phyloP scores from a whole-genome alignment of 2,888 invertebrate species.

The Nineta flava region DNA sequence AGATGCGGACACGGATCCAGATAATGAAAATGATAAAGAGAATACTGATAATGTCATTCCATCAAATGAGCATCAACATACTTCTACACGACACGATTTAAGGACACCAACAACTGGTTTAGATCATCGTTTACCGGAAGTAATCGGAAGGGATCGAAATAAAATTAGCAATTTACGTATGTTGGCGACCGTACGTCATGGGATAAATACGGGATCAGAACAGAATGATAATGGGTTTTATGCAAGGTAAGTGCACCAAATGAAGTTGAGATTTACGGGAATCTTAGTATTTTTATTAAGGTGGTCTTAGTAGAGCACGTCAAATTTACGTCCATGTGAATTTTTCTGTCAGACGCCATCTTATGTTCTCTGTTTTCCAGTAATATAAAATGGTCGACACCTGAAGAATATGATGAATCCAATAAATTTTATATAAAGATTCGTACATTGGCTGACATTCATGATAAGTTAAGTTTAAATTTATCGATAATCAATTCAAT shows the following conservation, averaged over 20 bases:
- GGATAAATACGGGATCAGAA: not conserved
- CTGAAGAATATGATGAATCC: not conserved
- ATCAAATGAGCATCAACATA: not conserved
- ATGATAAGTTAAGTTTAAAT: not conserved
- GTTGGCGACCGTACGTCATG: not conserved
- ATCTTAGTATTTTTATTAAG: too few species aligned
- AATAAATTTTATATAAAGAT: not conserved
- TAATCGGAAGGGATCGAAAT: not conserved
- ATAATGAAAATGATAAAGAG: not conserved
- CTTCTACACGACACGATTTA: too few species aligned
- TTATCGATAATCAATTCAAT: not conserved
- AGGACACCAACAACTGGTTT: too few species aligned
- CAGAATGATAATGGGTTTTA: too few species aligned
- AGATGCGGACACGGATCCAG: too few species aligned
- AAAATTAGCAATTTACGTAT: not conserved
- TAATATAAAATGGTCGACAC: not conserved
- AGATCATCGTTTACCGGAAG: not conserved
- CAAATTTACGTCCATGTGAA: too few species aligned
- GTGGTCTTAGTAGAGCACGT: too few species aligned
- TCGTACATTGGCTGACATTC: not conserved
- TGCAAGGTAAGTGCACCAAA: too few species aligned
- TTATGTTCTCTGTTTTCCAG: too few species aligned
- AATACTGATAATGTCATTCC: not conserved
- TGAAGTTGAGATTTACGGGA: too few species aligned
- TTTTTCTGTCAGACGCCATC: too few species aligned